Evolutionary conservation across 2,113 vertebrate genomes (phyloP), one percentile per base, ranked within the genome.

Genomic region (Mustelus asterias): DNA sequence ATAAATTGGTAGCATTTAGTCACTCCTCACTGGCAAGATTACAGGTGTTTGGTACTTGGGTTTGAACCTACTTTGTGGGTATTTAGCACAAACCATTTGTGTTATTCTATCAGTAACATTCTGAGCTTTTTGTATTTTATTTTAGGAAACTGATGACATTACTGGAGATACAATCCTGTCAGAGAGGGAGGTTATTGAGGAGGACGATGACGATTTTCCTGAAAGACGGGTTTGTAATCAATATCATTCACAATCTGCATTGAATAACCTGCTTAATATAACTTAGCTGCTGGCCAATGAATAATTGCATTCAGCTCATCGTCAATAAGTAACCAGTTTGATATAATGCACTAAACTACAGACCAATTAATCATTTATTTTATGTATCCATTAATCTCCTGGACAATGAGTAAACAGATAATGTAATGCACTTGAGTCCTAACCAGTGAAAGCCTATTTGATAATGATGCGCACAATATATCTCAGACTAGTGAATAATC

Each of bases 131-230:
- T 48, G 41, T 95, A 33, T 95, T 95, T 44, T 69, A 14, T 94
- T 95, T 44, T 48, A 95, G 93, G 93, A 95, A 95, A 95, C 93
- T 69, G 93, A 95, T 72, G 93, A 95, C 24, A 95, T 95, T 41
- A 95, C 93, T 33, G 93, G 93, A 95, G 93, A 95, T 70, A 95
- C 93, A 72, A 95, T 95, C 93, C 93, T 95, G 48, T 95, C 93
- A 72, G 93, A 95, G 69, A 95, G 93, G 41, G 93, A 95, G 24
- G 93, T 95, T 72, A 95, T 95, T 72, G 93, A 95, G 69, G 93
- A 95, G 69, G 93, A 95, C 54, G 93, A 95, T 95, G 93, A 95
- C 24, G 69, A 72, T 72, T 95, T 95, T 33, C 93, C 93, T 72
- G 93, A 95, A 48, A 72, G 18, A 72, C 48, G 67, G 93, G 93